phyloP scores from a whole-genome alignment of 2,888 invertebrate species.

The Drosophila melanosoma region DNA sequence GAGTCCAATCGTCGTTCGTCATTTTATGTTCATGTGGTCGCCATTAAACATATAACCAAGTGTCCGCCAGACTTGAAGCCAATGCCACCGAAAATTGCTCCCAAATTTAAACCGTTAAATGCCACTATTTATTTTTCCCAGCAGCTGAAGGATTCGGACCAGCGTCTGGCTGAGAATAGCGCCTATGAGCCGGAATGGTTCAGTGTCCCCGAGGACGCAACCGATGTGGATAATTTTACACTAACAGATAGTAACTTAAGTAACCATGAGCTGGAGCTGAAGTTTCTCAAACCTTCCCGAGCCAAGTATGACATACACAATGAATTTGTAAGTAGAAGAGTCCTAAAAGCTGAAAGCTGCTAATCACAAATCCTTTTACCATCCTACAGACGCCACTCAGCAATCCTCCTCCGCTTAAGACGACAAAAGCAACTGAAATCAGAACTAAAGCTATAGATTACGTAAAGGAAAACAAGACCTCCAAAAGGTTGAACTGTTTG shows the following conservation, averaged over 20 bases:
- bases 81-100: constrained; percentile 20
- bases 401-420: not conserved
- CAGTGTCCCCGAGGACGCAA: constrained; percentile 39
- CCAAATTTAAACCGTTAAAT: constrained; percentile 67
- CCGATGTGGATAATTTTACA: constrained; percentile 14
- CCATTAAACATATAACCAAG: constrained; percentile 57
- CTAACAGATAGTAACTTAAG: constrained; percentile 22
- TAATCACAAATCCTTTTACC: not conserved
- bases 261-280: not conserved
- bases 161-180: constrained; percentile 57
- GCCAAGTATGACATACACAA: not conserved
- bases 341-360: not conserved
- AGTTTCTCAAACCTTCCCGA: not conserved
- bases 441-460: not conserved
- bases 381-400: not conserved
- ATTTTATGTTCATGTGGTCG: constrained; percentile 71
- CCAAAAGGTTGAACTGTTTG: not conserved
- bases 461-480: not conserved
- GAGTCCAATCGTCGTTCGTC: constrained; percentile 72
- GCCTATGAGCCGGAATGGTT: constrained; percentile 73
- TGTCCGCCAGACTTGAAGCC: constrained; percentile 48
- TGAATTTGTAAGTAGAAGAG: not conserved
- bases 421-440: not conserved
- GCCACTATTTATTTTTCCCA: constrained; percentile 70
- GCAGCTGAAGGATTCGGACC: constrained; percentile 45